Conservation (phyloP, 2,888 invertebrate species). For the Monochamus alternatus region DNA sequence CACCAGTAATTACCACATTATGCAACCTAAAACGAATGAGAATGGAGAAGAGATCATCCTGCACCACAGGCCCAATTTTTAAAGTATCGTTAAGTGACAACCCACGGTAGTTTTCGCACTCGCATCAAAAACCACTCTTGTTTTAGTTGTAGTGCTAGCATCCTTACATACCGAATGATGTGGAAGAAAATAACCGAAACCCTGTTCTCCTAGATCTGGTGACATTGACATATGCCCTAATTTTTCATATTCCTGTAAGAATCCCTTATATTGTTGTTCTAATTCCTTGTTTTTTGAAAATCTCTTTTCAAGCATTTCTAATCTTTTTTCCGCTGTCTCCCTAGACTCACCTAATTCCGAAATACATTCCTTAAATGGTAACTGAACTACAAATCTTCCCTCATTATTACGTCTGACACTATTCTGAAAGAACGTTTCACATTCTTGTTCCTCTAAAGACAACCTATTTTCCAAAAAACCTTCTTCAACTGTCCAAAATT, state of each 20-base stretch:
- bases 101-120: constrained; percentile 21
- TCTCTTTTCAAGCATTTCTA: not conserved
- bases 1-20: not conserved
- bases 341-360: constrained; percentile 4
- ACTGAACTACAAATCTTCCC: not conserved
- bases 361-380: not conserved
- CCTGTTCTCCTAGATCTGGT: too few relatives aligned
- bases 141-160: constrained; percentile 23
- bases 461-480: not conserved
- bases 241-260: not conserved
- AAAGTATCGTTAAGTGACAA: constrained; percentile 36
- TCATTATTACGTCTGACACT: not conserved
- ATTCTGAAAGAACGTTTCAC: not conserved
- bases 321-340: not conserved
- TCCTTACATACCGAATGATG: constrained; percentile 38
- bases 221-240: not conserved
- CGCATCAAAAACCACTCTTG: constrained; percentile 34
- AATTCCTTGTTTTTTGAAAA: not conserved
- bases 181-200: constrained; percentile 15
- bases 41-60: constrained; percentile 9
- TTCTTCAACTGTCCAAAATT: constrained; percentile 3
- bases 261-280: not conserved
- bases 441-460: not conserved
- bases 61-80: constrained; percentile 34
- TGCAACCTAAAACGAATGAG: constrained; percentile 7